These are phyloP conservation scores for Otus sunia DNA, from an alignment of 2,113 vertebrate genomes.

Conservation along the genomic window DNA sequence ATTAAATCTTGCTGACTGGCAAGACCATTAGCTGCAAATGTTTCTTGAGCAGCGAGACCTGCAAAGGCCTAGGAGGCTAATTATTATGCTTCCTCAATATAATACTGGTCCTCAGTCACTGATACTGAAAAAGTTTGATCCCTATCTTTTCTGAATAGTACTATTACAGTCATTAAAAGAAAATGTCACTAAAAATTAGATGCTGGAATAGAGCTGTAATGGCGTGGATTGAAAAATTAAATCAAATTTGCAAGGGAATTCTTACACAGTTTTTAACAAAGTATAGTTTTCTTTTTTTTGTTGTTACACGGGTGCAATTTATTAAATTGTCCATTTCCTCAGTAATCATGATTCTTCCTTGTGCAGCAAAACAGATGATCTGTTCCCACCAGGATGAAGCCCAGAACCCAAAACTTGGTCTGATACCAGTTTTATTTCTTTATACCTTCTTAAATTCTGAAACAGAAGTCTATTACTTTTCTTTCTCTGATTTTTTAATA, in stretches of 20 bases:
- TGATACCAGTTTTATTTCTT: neutral
- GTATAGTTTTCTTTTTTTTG: neutral
- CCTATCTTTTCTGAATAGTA: neutral
- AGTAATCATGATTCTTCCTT: neutral
- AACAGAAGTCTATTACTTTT: neutral
- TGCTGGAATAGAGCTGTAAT: neutral
- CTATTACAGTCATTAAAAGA: neutral
- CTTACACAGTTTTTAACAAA: neutral
- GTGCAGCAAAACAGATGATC: too few relatives aligned
- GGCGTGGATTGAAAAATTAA: too few relatives aligned
- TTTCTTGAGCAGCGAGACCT: neutral
- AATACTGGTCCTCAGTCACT: neutral
- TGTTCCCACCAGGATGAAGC: too few relatives aligned
- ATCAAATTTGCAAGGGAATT: too few relatives aligned
- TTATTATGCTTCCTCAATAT: neutral
- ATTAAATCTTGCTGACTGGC: neutral
- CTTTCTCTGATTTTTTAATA: neutral
- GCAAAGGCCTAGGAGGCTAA: neutral
- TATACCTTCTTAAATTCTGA: neutral
- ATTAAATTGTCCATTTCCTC: neutral
- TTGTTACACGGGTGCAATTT: neutral
- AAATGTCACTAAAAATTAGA: neutral
- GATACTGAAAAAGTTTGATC: neutral
- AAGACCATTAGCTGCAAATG: neutral
- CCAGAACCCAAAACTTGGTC: too few relatives aligned